Conservation (phyloP, 2,888 invertebrate genomes). For the Lepeophtheirus nordmannii region DNA sequence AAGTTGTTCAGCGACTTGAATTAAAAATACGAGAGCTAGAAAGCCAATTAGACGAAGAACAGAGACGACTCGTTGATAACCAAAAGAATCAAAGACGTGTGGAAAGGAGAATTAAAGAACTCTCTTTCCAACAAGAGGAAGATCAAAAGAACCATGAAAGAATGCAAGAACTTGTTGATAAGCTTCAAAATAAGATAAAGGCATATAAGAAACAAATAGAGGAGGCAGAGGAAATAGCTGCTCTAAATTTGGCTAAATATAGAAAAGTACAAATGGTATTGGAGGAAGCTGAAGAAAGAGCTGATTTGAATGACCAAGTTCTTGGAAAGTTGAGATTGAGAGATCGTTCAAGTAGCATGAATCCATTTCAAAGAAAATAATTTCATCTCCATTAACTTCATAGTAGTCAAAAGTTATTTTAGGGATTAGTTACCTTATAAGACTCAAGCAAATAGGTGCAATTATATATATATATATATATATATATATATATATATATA, state of each 20-base stretch:
- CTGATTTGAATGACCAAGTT: slow-evolving; percentile 89
- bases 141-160: slow-evolving; percentile 99
- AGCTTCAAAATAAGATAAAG: slow-evolving; percentile 99
- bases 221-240: slow-evolving; percentile 92
- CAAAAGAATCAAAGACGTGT: slow-evolving; percentile 42
- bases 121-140: slow-evolving; percentile 48
- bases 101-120: slow-evolving; percentile 41
- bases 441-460: too few relatives aligned
- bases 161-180: slow-evolving; percentile 98
- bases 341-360: slow-evolving; percentile 45
- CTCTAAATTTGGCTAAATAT: slow-evolving; percentile 95
- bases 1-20: slow-evolving; percentile 28
- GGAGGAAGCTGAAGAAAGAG: slow-evolving; percentile 91
- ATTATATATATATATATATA: too few relatives aligned
- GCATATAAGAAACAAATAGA: slow-evolving; percentile 99
- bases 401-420: too few relatives aligned
- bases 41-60: slow-evolving; percentile 38
- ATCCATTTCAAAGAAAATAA: not conserved
- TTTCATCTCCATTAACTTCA: too few relatives aligned
- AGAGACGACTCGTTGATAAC: slow-evolving; percentile 42
- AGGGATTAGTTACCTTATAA: too few relatives aligned
- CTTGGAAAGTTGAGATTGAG: slow-evolving; percentile 93
- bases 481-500: too few relatives aligned
- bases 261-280: slow-evolving; percentile 89
- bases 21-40: slow-evolving; percentile 28